Conservation (phyloP, 1,140 invertebrate genomes). For the Drosophila pseudoananassae region DNA sequence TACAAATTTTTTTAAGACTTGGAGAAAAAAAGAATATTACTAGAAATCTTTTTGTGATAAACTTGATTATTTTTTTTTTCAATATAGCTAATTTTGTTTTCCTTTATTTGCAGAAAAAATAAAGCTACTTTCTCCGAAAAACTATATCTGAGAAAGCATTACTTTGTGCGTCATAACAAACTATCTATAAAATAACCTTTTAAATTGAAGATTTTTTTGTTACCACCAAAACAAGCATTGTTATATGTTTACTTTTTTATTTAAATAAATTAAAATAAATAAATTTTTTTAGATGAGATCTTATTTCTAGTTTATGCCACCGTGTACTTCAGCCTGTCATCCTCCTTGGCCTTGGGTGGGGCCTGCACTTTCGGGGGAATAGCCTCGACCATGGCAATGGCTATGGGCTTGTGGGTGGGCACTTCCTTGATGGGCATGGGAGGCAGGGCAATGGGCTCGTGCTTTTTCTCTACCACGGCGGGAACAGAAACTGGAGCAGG, state of each 20-base stretch:
- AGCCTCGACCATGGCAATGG: slow-evolving; percentile 25
- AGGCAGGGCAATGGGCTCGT: slow-evolving; percentile 50
- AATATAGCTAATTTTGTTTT: neutral
- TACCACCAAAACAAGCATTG: neutral
- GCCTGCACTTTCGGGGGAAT: slow-evolving; percentile 11
- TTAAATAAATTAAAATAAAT: slow-evolving; percentile 58
- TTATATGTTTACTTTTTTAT: slow-evolving; percentile 18
- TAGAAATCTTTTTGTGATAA: too few relatives aligned
- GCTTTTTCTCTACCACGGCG: neutral
- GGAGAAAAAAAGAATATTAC: too few relatives aligned
- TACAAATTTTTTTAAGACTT: too few relatives aligned
- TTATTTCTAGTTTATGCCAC: slow-evolving; percentile 33
- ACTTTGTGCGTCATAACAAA: neutral
- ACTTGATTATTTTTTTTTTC: too few relatives aligned
- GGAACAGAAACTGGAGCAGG: slow-evolving; percentile 14
- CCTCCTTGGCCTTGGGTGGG: slow-evolving; percentile 28
- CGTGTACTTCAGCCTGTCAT: slow-evolving; percentile 57
- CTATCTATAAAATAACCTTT: neutral
- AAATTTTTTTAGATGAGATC: slow-evolving; percentile 24
- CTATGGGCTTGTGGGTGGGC: slow-evolving; percentile 22
- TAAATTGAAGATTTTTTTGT: neutral
- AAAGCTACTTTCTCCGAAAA: neutral
- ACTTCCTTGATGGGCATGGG: slow-evolving; percentile 54
- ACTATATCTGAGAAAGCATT: neutral
- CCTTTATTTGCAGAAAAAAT: neutral